phyloP scores from a whole-genome alignment of 2,797 vertebrate genomes.

The Microchirus variegatus region DNA sequence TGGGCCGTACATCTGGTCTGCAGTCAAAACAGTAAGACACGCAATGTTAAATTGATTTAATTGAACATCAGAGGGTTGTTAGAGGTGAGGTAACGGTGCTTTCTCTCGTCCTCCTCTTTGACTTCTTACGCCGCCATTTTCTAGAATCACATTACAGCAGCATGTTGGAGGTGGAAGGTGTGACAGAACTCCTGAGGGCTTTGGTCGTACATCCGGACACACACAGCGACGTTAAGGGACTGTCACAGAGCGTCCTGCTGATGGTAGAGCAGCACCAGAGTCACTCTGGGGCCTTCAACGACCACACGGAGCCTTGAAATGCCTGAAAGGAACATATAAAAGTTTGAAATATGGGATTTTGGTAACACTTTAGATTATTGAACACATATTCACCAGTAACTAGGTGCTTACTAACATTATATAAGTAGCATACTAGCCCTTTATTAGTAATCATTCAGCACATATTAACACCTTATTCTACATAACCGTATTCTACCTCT shows the following conservation, averaged over 20 bases:
- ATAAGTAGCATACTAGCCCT: too few relatives aligned
- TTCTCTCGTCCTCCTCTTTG: conserved; percentile 1
- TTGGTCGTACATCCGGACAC: conserved; percentile 86
- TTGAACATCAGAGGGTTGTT: too few relatives aligned
- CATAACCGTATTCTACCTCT: too few relatives aligned
- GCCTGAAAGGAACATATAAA: conserved; percentile 21
- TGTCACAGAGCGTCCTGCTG: conserved; percentile 85
- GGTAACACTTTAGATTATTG: too few relatives aligned
- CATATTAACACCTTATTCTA: too few relatives aligned
- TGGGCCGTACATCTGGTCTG: conserved; percentile 95
- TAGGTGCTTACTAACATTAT: too few relatives aligned
- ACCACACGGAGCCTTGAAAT: conserved; percentile 51
- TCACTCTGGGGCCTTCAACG: conserved; percentile 52
- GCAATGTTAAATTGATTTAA: conserved; percentile 1
- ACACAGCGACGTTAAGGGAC: conserved; percentile 85
- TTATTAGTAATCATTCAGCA: too few relatives aligned
- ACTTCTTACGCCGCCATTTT: conserved; percentile 21
- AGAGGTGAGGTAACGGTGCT: neutral
- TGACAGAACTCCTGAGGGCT: conserved; percentile 85
- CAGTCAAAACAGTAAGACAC: conserved; percentile 89
- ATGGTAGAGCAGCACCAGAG: conserved; percentile 83
- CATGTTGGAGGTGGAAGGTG: conserved; percentile 90
- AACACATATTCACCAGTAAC: too few relatives aligned
- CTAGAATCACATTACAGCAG: conserved; percentile 88
- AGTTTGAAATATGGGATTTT: too few relatives aligned